Evolutionary conservation across 2,888 invertebrate species (phyloP).

Genomic region (Pterobdella sp.): DNA sequence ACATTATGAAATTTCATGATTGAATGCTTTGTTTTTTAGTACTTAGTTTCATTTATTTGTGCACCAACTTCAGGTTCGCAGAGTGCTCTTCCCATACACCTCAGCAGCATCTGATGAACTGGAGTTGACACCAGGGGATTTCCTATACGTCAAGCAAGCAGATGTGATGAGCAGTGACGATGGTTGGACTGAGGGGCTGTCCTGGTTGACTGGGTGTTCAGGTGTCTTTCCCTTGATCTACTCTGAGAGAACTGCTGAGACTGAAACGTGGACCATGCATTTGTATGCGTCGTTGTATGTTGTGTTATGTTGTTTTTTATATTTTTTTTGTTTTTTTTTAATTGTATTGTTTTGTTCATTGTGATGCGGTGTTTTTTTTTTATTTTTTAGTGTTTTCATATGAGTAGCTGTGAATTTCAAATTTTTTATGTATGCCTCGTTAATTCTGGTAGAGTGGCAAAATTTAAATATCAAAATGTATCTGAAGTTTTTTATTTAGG

Average conservation of each 20-base stretch:
- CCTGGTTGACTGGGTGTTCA: constrained; percentile 70
- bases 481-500: no score
- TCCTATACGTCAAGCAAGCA: constrained; percentile 67
- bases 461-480: no score
- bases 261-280: constrained; percentile 84
- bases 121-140: constrained; percentile 75
- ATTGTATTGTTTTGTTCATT: not conserved
- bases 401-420: no score
- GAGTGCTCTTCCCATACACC: constrained; percentile 45
- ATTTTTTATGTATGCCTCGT: no score
- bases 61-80: constrained; percentile 52
- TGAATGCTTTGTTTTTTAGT: not conserved
- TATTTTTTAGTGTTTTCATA: not conserved
- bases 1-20: no score
- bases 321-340: constrained; percentile 2
- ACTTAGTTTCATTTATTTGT: not conserved
- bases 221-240: constrained; percentile 75
- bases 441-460: no score
- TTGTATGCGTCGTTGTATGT: constrained; percentile 44
- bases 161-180: constrained; percentile 67
- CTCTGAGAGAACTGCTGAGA: constrained; percentile 74
- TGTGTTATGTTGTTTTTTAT: not conserved
- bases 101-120: constrained; percentile 63
- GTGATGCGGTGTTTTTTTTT: not conserved
- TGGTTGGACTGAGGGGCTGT: constrained; percentile 78